Evolutionary conservation across 2,113 vertebrate species (phyloP).

Genomic region (Myrmecophaga tridactyla): DNA sequence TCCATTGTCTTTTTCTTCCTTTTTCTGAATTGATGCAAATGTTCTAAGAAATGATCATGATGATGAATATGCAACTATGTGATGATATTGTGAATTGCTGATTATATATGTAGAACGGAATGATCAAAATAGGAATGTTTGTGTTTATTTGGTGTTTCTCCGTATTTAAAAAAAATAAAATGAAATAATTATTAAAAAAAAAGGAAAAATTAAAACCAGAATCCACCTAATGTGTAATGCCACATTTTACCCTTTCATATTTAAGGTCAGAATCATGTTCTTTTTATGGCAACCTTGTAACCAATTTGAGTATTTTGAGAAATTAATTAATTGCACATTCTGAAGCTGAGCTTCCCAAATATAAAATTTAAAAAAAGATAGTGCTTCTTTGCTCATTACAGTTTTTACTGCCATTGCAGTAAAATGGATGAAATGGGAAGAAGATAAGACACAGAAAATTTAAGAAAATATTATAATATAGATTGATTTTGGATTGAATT

Average conservation of each 20-base stretch:
- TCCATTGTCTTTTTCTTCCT: no score
- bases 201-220: neutral
- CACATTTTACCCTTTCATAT: neutral
- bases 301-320: constrained; percentile 17
- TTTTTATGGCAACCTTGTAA: neutral
- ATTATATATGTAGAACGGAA: no score
- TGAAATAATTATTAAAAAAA: no score
- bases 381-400: neutral
- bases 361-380: neutral
- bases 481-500: neutral
- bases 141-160: no score
- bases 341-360: neutral
- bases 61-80: no score
- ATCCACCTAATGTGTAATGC: neutral
- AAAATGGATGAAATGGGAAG: constrained; percentile 40
- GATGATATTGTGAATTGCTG: no score
- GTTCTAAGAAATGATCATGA: no score
- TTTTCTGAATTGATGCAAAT: no score
- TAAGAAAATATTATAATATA: constrained; percentile 1
- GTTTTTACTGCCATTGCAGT: neutral
- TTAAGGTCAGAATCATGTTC: constrained; percentile 23
- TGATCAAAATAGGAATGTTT: no score
- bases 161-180: no score
- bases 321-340: constrained; percentile 18
- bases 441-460: neutral